phyloP scores from a whole-genome alignment of 2,797 vertebrate species.

The Vespertilio murinus region DNA sequence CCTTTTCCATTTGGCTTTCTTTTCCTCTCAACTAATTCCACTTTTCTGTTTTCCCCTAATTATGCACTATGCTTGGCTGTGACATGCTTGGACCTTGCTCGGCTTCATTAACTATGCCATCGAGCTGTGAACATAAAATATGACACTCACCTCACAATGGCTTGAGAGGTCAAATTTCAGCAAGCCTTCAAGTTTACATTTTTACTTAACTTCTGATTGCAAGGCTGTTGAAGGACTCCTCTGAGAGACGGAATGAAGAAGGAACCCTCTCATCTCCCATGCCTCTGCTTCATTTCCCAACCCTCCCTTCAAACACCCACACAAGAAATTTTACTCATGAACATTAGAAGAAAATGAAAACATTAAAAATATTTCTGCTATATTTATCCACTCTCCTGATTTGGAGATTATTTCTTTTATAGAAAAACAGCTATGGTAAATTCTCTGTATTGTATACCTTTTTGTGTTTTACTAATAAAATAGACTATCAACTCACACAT shows the following conservation, averaged over 20 bases:
- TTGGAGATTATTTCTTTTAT: slow-evolving; percentile 20
- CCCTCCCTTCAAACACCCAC: neutral
- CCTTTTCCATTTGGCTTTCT: slow-evolving; percentile 13
- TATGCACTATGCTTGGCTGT: neutral
- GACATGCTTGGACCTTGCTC: neutral
- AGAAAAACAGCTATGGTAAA: neutral
- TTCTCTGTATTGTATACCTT: neutral
- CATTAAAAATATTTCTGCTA: neutral
- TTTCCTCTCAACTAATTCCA: neutral
- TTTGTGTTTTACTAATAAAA: neutral
- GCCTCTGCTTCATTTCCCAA: neutral
- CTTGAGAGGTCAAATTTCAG: neutral
- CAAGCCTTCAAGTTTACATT: neutral
- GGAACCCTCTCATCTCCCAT: neutral
- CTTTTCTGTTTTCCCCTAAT: neutral
- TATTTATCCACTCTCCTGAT: neutral
- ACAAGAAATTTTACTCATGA: neutral
- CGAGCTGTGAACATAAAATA: neutral
- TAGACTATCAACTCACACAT: neutral
- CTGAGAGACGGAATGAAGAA: neutral
- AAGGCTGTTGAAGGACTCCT: neutral
- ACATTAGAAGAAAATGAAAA: neutral
- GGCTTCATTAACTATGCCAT: neutral
- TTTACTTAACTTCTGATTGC: slow-evolving; percentile 5
- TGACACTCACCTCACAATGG: neutral